Evolutionary conservation across 2,888 invertebrate species (phyloP), one percentile per base, ranked within the genome.

Genomic region (Pomacea canaliculata): DNA sequence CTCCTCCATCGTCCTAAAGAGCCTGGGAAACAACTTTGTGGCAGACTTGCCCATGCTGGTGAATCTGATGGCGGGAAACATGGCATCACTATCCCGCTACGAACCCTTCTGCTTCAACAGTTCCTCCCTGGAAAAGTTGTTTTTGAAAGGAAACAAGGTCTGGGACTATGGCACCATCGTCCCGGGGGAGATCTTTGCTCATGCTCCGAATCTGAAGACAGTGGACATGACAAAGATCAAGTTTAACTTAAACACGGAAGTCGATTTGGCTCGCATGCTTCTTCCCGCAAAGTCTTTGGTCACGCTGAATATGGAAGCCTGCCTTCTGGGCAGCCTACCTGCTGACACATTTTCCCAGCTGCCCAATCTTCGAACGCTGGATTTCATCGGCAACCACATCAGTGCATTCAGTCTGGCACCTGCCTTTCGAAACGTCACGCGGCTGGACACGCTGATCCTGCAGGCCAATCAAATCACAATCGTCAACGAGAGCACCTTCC

Each of bases 21-120:
- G 0, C 13, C 74, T 74, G 69, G 74, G 62, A 18, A 62, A 69
- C 27, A 74, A 74, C 49, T 74, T 74, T 27, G 49, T 74, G n/a
- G 60, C 74, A 1, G 69, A 74, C 27, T 69, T 74, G 27, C 74
- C 74, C 48, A 48, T 7, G 49, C 74, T 74, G 0, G 16, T 48
- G 16, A 9, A 60, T 27, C 62, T 74, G 10, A 48, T 69, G 62
- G 49, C 60, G 27, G 60, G 19, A 1, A 4, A 69, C 48, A 74
- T 74, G 74, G 7, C 19, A 1, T 16, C 27, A 46, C 68, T 74
- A 8, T 10, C 18, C 9, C 56, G 23, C 51, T 74, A 74, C 46
- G 27, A 74, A 16, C 27, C 48, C 13, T 59, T 37, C 13, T 68
- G 48, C 16, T 74, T 74, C 69, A 74, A 74, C 69, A 74, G 74